Evolutionary conservation across 2,113 vertebrate genomes (phyloP), one percentile per base, ranked within the genome.

Genomic region (Acrocephalus arundinaceus): DNA sequence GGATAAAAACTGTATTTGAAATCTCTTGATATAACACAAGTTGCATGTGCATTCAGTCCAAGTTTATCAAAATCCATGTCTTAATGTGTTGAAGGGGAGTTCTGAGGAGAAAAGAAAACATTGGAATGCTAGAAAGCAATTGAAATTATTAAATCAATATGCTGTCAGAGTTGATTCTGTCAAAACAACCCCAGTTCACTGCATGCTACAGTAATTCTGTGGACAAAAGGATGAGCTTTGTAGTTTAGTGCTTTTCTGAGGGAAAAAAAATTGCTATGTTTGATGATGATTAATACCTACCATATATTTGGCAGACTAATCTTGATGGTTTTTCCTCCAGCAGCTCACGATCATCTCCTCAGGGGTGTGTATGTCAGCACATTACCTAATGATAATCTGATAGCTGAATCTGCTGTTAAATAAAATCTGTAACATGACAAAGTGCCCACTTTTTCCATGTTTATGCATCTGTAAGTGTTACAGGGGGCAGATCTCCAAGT

Each of bases 221-320:
- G 82, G 51, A 62, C 10, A 73, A 92, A 80, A 49, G 30, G 30
- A 71, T 10, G 78, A 74, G 43, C 15, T 80, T 62, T 83, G n/a
- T 9, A 68, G 21, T 51, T 88, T 67, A 57, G 48, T 81, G 55
- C 11, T 86, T 86, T 86, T 77, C 59, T 77, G 15, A 77, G 54
- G 2, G 27, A 24, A 85, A 75, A 75, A 75, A 86, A 89, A 88
- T 19, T 21, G 61, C 33, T 59, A 7, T 74, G 35, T 81, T 74
- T 77, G 48, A n/a, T 83, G 52, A 55, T 95, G 93, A 91, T 89
- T 95, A 92, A 94, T 92, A 94, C 76, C 76, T 75, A 75, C 43
- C 57, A 75, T 63, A 52, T 71, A 96, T 94, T 75, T 93, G 83
- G 61, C 76, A 93, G 57, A 39, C 48, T 41, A 49, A 72, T 85